phyloP scores from a whole-genome alignment of 2,113 vertebrate species.

The Tragulus kanchil region DNA sequence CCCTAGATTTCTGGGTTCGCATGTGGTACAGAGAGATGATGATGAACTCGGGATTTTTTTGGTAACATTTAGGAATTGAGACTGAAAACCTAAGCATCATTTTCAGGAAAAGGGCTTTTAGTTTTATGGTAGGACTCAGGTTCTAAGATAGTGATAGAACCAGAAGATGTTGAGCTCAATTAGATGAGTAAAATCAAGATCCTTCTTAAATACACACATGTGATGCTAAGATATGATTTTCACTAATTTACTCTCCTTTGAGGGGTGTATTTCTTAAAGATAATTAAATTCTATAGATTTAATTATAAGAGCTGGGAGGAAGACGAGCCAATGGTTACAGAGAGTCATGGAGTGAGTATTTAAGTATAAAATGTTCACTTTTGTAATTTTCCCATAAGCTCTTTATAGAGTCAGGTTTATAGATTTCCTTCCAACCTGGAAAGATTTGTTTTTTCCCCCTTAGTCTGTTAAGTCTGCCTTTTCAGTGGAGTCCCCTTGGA shows the following conservation, averaged over 20 bases:
- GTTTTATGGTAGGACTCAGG: background rate
- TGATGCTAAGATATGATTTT: background rate
- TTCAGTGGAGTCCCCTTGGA: conserved; percentile 4
- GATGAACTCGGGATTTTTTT: background rate
- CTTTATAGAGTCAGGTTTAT: background rate
- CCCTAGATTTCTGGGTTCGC: background rate
- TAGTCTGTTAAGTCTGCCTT: background rate
- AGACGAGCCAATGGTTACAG: background rate
- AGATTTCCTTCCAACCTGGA: background rate
- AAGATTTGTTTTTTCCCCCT: background rate
- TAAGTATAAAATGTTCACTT: background rate
- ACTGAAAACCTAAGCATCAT: background rate
- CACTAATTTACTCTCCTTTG: background rate
- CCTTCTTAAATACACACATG: background rate
- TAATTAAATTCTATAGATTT: background rate
- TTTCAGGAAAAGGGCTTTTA: conserved; percentile 43
- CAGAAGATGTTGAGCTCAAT: background rate
- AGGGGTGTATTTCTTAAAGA: conserved; percentile 20
- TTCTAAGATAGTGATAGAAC: background rate
- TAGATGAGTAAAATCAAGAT: background rate
- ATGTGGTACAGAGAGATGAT: background rate
- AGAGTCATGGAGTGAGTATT: background rate
- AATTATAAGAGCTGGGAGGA: background rate
- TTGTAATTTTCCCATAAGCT: background rate
- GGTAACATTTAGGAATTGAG: conserved; percentile 19